Base-by-base conservation (phyloP, 2,888 invertebrate species). In the Stratiomys singularior region DNA sequence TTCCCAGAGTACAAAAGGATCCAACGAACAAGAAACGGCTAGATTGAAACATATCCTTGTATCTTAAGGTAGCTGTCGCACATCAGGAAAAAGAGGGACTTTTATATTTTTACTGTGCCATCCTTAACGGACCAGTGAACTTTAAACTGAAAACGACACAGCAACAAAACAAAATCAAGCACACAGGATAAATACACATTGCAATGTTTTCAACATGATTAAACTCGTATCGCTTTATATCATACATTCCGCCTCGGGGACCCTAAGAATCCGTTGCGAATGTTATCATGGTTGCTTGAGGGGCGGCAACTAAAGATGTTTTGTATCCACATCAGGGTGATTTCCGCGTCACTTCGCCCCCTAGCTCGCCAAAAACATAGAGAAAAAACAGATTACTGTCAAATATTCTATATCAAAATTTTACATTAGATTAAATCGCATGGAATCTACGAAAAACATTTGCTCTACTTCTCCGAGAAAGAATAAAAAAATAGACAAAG, bases 371-470 rank as follows among this genome's bases (percentile, higher is more conserved):
- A 13, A 13, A 13, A 13, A 13, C 7, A 18, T 3, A 52, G 52
- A 37, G 9, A n/a, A 63, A 9, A 66, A 37, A 15, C 37, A 69
- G 69, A 69, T 69, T 69, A 47, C 69, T 21, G 23, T 44, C 47
- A 69, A 69, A 69, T 69, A 44, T 69, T 46, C 69, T 46, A 69
- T 47, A 69, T 69, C 69, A 69, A 69, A 69, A 69, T 69, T 69
- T 69, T 47, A 69, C 47, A 69, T 69, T 69, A 69, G 69, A 69
- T 69, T 69, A 47, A 69, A 69, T 69, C 47, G 47, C 69, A 69
- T 69, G 69, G 69, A 69, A 69, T 69, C 46, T 21, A 69, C 23
- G 13, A 25, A 44, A 23, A 27, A 66, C 44, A 37, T 18, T 66
- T 44, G 37, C 37, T 27, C 18, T 23, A 60, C 23, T 18, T 52